Evolutionary conservation across 1,140 invertebrate genomes (phyloP), one percentile per base, ranked within the genome.

Genomic region (Steinernema feltiae): DNA sequence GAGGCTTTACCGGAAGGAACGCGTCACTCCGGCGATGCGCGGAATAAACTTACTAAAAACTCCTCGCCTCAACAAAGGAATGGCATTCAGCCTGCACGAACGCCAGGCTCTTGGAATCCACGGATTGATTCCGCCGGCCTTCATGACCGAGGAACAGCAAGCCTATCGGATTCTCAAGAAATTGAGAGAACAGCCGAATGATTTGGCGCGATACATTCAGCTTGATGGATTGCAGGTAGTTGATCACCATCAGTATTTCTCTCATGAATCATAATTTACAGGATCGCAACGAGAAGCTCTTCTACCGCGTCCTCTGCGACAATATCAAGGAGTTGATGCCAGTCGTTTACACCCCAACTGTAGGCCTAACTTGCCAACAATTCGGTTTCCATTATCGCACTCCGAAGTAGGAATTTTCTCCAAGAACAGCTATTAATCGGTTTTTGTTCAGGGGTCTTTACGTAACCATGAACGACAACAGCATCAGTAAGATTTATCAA

Each of bases 351-450:
- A 71, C 30, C 7, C 35, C 30, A 7, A 97, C 94, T 2, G 97
- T 99, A 15, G 97, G 97, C 0, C 88, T 93, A 80, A 96, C 96
- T 0, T 99, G 97, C 87, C 95, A 97, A 88, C 93, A 95, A 82
- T 99, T 96, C 85, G 95, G 95, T 32, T 90, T 95, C 30, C 93
- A 97, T 84, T 98, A 94, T 85, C 90, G 94, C 71, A 90, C 94
- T 87, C 95, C 96, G 0, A 91, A 94, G 89, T 90, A 81, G 75
- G 71, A 21, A 30, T 17, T 41, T 48, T 35, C 31, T 17, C 0
- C 12, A 0, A 7, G 21, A 18, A 31, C 0, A 41, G 21, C 21
- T 70, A 0, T 18, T 29, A 48, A 46, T 72, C 41, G 12, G 12
- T 74, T 18, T 24, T 74, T 63, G 73, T 82, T 82, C 80, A 88